These are phyloP conservation scores for Pachypanchax playfairii DNA, from an alignment of 2,113 vertebrate species.

Conservation along the genomic window DNA sequence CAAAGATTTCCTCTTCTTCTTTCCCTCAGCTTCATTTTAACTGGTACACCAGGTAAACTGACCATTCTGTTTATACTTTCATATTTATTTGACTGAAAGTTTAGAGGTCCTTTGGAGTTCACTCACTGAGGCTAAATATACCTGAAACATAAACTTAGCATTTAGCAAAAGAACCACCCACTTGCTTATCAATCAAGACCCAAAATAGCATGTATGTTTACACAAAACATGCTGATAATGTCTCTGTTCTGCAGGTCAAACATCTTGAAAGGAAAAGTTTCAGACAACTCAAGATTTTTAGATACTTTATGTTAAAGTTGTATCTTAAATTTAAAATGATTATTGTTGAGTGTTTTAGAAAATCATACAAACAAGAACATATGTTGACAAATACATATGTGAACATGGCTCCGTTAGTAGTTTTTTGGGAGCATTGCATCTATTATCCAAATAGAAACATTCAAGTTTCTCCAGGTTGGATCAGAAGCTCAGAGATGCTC, in stretches of 20 bases:
- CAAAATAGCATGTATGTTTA: slow-evolving; percentile 57
- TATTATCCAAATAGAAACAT: neutral
- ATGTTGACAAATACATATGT: no score
- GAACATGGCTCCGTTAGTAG: no score
- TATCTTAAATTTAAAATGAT: no score
- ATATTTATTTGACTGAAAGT: slow-evolving; percentile 12
- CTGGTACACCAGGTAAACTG: neutral
- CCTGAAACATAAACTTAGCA: slow-evolving; percentile 42
- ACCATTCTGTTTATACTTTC: neutral
- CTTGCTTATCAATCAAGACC: slow-evolving; percentile 9
- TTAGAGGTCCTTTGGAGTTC: slow-evolving; percentile 18
- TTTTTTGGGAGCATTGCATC: neutral
- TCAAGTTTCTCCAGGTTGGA: neutral
- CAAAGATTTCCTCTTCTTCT: no score
- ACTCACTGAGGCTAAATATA: slow-evolving; percentile 17
- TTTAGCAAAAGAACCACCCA: slow-evolving; percentile 31
- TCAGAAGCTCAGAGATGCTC: neutral
- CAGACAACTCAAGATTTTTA: neutral
- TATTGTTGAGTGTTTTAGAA: no score
- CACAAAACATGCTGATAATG: slow-evolving; percentile 34
- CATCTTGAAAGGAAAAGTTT: neutral
- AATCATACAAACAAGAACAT: no score
- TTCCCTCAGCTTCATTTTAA: neutral
- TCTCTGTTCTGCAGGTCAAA: neutral
- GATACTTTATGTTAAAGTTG: neutral